phyloP scores from a whole-genome alignment of 2,113 vertebrate genomes.

The Chinchilla lanigera region DNA sequence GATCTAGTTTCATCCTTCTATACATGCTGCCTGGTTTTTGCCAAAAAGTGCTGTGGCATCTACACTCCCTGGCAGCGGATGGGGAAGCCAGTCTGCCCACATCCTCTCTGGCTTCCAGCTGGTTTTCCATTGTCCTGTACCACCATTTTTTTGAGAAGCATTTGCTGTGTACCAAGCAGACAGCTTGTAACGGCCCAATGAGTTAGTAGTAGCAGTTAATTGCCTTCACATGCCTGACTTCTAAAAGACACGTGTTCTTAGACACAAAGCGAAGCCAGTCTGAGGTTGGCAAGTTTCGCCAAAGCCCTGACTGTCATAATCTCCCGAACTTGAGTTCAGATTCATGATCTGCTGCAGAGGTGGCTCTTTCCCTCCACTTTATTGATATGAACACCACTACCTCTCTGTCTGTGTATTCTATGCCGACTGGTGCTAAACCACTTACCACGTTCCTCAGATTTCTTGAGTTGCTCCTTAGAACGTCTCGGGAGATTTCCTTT shows the following conservation, averaged over 20 bases:
- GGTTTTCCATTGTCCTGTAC: not conserved
- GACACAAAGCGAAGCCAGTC: not conserved
- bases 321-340: not conserved
- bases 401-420: not conserved
- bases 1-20: not conserved
- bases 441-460: not conserved
- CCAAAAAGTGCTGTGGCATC: conserved; percentile 21
- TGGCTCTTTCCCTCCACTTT: not conserved
- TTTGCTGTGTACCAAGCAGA: conserved; percentile 44
- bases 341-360: not conserved
- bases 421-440: not conserved
- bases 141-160: not conserved
- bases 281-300: not conserved
- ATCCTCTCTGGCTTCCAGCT: not conserved
- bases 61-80: not conserved
- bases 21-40: conserved; percentile 2
- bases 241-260: conserved; percentile 50
- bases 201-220: conserved; percentile 25
- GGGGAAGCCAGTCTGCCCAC: conserved; percentile 10
- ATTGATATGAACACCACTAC: rapidly evolving
- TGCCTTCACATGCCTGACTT: conserved; percentile 49
- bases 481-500: not conserved
- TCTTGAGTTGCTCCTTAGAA: not conserved
- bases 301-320: not conserved
- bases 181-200: not conserved